Percentiles rank a stretch among this genome's conserved stretches.
phyloP scores from a whole-genome alignment of 2,113 vertebrate species.

The Eulacestoma nigropectus region DNA sequence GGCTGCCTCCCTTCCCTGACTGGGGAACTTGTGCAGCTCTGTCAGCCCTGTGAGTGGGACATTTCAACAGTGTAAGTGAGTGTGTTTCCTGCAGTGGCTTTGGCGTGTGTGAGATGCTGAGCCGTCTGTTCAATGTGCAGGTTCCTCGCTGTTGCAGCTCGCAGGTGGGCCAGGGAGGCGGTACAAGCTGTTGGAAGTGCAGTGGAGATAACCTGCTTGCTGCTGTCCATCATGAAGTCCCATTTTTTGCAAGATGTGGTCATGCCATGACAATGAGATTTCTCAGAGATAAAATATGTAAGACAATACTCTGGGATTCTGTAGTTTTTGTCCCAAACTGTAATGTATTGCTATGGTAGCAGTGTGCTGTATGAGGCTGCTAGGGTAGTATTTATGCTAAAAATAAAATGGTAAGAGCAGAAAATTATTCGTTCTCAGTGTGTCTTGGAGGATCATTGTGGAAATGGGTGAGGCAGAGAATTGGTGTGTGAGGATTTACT shows the following conservation, averaged over 20 bases:
- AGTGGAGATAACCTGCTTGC: not conserved
- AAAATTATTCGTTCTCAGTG: not conserved
- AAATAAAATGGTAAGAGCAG: slow-evolving; percentile 36
- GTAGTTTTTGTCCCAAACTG: slow-evolving; percentile 13
- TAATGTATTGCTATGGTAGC: slow-evolving; percentile 43
- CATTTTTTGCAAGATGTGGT: not conserved
- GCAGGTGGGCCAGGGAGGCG: not conserved
- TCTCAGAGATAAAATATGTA: not conserved
- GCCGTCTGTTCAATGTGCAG: not conserved
- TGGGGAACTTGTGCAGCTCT: not conserved
- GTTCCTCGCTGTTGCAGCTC: not conserved
- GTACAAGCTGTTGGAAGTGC: not conserved
- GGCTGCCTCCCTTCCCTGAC: not conserved
- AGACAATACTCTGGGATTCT: not conserved
- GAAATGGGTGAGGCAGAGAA: not conserved
- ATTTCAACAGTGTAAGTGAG: not conserved
- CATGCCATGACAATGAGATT: not conserved
- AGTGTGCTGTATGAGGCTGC: not conserved
- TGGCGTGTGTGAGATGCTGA: not conserved
- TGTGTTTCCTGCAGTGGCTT: not conserved
- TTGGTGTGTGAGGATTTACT: not conserved
- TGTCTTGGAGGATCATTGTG: not conserved
- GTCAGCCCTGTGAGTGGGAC: not conserved
- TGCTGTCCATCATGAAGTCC: not conserved
- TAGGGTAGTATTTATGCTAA: slow-evolving; percentile 23